These are phyloP conservation scores for Sebastes schlegelii DNA, from an alignment of 2,113 vertebrate species.

Conservation along the genomic window DNA sequence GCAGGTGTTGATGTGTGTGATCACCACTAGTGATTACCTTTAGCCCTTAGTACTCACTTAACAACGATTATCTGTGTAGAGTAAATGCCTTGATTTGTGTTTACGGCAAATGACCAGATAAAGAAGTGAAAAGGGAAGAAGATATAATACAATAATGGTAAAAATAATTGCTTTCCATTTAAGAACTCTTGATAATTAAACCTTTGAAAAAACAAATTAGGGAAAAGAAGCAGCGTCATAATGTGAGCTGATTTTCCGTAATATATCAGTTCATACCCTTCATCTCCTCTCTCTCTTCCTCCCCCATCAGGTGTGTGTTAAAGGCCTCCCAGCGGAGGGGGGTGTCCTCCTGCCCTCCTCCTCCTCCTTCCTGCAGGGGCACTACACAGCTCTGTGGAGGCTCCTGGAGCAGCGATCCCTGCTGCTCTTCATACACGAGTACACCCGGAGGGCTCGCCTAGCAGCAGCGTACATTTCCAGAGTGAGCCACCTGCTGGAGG, in stretches of 20 bases:
- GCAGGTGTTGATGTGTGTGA: neutral
- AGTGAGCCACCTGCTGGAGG: constrained; percentile 66
- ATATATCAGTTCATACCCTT: no score
- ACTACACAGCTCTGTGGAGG: constrained; percentile 68
- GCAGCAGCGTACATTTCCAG: constrained; percentile 64
- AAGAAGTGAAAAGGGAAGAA: neutral
- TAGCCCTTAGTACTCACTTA: no score
- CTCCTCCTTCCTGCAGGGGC: constrained; percentile 48
- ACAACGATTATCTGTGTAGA: no score
- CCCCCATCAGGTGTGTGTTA: constrained; percentile 59
- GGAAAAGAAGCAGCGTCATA: neutral
- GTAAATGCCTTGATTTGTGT: no score
- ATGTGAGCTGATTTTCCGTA: neutral
- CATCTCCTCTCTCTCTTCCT: neutral
- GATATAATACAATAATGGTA: neutral
- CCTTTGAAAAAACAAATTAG: no score
- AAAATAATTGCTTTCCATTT: neutral
- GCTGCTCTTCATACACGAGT: constrained; percentile 81
- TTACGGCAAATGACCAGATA: neutral
- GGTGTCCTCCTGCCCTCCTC: constrained; percentile 65
- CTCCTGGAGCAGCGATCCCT: constrained; percentile 78
- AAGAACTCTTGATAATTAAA: neutral
- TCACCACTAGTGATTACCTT: neutral
- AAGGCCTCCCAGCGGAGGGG: constrained; percentile 49
- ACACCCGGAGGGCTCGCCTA: constrained; percentile 54